phyloP scores from a whole-genome alignment of 2,797 vertebrate species.

The Enteromius paludinosus region DNA sequence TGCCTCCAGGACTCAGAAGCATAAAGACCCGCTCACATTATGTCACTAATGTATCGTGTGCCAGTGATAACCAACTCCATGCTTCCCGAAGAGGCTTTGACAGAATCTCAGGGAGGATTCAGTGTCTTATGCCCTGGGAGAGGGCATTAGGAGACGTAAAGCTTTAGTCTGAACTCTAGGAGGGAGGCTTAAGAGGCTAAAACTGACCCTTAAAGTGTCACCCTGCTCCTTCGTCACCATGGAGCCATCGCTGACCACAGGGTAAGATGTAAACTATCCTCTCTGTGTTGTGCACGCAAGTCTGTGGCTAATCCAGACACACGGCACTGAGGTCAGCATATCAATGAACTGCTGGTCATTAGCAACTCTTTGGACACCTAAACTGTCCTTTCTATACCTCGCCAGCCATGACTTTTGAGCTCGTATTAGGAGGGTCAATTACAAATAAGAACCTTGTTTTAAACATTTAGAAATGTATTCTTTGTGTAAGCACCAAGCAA shows the following conservation, averaged over 20 bases:
- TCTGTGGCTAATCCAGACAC: constrained; percentile 44
- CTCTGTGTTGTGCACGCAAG: constrained; percentile 46
- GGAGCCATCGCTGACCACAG: constrained; percentile 51
- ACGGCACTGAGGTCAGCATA: constrained; percentile 28
- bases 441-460: background rate
- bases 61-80: constrained; percentile 3
- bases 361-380: constrained; percentile 49
- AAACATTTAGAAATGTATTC: background rate
- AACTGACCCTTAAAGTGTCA: constrained; percentile 48
- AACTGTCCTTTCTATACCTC: constrained; percentile 32
- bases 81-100: constrained; percentile 33
- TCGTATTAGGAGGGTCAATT: background rate
- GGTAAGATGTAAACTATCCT: constrained; percentile 51
- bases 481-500: background rate
- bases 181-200: constrained; percentile 16
- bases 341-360: constrained; percentile 50
- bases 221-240: constrained; percentile 53
- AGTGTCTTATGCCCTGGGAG: constrained; percentile 37
- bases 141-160: constrained; percentile 20
- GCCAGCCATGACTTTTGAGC: constrained; percentile 22
- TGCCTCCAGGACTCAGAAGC: constrained; percentile 41
- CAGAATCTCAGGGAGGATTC: constrained; percentile 46
- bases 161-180: constrained; percentile 43
- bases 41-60: constrained; percentile 37
- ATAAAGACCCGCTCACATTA: constrained; percentile 27